Base-by-base conservation (phyloP, 2,888 invertebrate genomes). In the Laothoe populi region DNA sequence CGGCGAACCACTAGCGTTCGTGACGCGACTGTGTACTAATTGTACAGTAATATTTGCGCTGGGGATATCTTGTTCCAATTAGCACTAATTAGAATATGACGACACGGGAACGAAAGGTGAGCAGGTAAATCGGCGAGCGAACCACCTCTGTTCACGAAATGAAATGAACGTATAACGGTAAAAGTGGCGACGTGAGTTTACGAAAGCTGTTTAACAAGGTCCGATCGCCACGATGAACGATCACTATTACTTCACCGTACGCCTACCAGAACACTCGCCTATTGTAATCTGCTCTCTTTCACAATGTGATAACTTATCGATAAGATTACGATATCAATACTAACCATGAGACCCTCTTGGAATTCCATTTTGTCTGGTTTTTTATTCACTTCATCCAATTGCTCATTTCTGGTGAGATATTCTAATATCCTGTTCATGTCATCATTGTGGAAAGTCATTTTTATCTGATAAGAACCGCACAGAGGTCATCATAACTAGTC, bases 101-200 rank as follows among this genome's bases (percentile, higher is more conserved):
- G 69, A 73, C 68, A 71, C 70, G 69, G 76, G 74, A 78, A 71
- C 64, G 67, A 63, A 59, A 66, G 53, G 63, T 70, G 67, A 64
- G 62, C 77, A 77, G 72, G 69, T 53, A 53, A 35, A 73, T 71
- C 76, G 77, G 82, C 86, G 86, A 81, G 83, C 80, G 78, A 79
- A 76, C 87, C 79, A 83, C 84, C 85, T 79, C 80, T 82, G 82
- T 81, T 81, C 84, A 84, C 82, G 72, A 85, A 87, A 83, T 81
- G 84, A 92, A 92, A 92, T 92, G 92, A 90, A 86, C 85, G 88
- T 79, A 75, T 90, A 92, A 92, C 92, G 90, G 92, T 92, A 92
- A 91, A 92, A 88, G 92, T 88, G 79, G 83, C 82, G 86, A 86
- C 81, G 82, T 77, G 82, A 84, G 78, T 78, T 83, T 83, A 90